phyloP scores from a whole-genome alignment of 2,113 vertebrate species.

The Vulpes lagopus region DNA sequence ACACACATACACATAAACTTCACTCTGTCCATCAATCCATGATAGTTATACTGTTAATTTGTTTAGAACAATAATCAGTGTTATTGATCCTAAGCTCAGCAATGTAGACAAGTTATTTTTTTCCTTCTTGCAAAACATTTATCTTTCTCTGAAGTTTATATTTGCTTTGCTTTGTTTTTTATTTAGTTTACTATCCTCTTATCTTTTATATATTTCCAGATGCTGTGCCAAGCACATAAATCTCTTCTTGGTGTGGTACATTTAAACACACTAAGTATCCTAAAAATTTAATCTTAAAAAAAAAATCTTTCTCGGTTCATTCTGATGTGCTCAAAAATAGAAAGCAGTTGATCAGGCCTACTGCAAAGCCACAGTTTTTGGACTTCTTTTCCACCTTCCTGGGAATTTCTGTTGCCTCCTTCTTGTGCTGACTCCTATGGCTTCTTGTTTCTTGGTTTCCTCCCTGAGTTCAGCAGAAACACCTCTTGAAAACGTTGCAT shows the following conservation, averaged over 20 bases:
- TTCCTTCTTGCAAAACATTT: constrained; percentile 9
- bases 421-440: background rate
- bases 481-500: background rate
- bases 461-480: background rate
- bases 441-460: background rate
- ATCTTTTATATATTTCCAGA: constrained; percentile 57
- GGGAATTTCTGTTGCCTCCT: background rate
- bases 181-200: background rate
- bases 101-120: background rate
- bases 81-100: background rate
- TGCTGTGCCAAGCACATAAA: constrained; percentile 8
- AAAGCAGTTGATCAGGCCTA: background rate
- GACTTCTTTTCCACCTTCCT: background rate
- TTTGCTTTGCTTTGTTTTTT: constrained; percentile 2
- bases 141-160: constrained; percentile 26
- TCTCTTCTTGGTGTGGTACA: background rate
- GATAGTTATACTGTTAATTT: background rate
- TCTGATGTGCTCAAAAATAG: background rate
- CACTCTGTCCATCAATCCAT: background rate
- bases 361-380: background rate
- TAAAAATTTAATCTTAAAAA: constrained; percentile 47
- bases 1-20: background rate
- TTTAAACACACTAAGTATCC: background rate
- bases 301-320: background rate
- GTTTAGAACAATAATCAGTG: background rate